phyloP scores from a whole-genome alignment of 2,888 invertebrate genomes.

The Hypena proboscidalis region DNA sequence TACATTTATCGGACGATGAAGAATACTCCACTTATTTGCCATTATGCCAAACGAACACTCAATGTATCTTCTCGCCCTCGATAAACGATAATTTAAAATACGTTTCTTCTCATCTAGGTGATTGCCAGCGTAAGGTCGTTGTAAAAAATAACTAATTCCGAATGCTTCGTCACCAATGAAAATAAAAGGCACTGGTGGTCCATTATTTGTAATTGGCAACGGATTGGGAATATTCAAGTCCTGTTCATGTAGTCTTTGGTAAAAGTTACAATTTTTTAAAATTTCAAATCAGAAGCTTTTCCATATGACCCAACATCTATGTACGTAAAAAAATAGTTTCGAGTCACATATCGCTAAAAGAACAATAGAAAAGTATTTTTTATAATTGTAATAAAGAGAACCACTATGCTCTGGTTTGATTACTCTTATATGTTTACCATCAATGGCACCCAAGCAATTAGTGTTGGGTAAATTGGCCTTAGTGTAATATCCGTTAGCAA shows the following conservation, averaged over 20 bases:
- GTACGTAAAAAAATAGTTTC: too few relatives aligned
- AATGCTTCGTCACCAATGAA: conserved; percentile 20
- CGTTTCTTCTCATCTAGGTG: conserved; percentile 9
- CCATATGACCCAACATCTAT: too few relatives aligned
- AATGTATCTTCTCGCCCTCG: conserved; percentile 11
- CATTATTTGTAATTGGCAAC: conserved; percentile 15
- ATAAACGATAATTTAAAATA: conserved; percentile 19
- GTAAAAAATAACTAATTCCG: conserved; percentile 2
- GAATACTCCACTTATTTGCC: conserved; percentile 5
- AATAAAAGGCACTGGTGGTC: conserved; percentile 14
- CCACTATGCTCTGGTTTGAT: conserved; percentile 14
- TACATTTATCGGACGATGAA: conserved; percentile 5
- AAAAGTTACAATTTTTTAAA: conserved; percentile 15
- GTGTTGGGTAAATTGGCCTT: conserved; percentile 13
- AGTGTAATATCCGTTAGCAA: conserved; percentile 14
- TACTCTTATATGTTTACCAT: conserved; percentile 13
- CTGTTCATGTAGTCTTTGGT: conserved; percentile 11
- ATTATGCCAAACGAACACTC: conserved; percentile 13
- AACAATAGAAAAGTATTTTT: too few relatives aligned
- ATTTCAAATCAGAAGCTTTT: conserved; percentile 9
- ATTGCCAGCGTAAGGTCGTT: conserved; percentile 9
- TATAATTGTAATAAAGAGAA: conserved; percentile 20
- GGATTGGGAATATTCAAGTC: conserved; percentile 12
- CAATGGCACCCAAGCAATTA: conserved; percentile 15
- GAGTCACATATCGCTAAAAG: too few relatives aligned